Evolutionary conservation across 1,140 invertebrate genomes (phyloP).

Genomic region (Paralvinella palmiformis): DNA sequence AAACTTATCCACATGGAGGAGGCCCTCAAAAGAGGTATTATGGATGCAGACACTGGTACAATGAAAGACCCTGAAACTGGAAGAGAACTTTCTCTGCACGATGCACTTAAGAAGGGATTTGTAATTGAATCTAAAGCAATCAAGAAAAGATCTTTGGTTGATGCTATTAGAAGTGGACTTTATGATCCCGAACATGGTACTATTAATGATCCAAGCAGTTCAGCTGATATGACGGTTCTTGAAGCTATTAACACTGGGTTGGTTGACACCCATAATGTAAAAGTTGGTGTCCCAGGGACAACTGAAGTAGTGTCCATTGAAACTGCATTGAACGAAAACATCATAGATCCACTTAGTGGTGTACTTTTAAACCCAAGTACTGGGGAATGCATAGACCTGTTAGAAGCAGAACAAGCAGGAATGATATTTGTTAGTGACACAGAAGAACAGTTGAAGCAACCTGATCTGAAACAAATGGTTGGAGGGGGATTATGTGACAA

Average conservation of each 20-base stretch:
- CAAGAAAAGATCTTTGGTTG: slow-evolving; percentile 27
- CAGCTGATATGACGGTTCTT: slow-evolving; percentile 42
- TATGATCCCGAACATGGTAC: slow-evolving; percentile 63
- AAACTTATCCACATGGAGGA: slow-evolving; percentile 63
- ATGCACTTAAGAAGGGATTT: slow-evolving; percentile 67
- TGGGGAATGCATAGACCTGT: background rate
- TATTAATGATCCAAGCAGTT: slow-evolving; percentile 60
- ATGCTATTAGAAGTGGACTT: slow-evolving; percentile 65
- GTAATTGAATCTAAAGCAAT: slow-evolving; percentile 62
- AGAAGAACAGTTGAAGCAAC: no score
- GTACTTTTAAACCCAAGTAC: slow-evolving; percentile 28
- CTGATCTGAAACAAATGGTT: background rate
- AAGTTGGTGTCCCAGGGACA: slow-evolving; percentile 64
- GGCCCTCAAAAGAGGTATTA: slow-evolving; percentile 66
- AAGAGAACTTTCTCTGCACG: slow-evolving; percentile 66
- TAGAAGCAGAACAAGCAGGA: no score
- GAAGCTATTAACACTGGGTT: slow-evolving; percentile 49
- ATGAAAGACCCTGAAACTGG: slow-evolving; percentile 75
- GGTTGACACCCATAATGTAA: slow-evolving; percentile 26
- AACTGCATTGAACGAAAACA: slow-evolving; percentile 24
- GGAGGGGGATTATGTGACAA: background rate
- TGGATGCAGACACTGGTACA: slow-evolving; percentile 65
- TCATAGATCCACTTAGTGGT: slow-evolving; percentile 35
- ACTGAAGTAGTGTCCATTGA: background rate
- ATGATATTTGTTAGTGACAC: no score